Evolutionary conservation across 2,797 vertebrate species (phyloP).

Genomic region (Distichodus sexfasciatus): DNA sequence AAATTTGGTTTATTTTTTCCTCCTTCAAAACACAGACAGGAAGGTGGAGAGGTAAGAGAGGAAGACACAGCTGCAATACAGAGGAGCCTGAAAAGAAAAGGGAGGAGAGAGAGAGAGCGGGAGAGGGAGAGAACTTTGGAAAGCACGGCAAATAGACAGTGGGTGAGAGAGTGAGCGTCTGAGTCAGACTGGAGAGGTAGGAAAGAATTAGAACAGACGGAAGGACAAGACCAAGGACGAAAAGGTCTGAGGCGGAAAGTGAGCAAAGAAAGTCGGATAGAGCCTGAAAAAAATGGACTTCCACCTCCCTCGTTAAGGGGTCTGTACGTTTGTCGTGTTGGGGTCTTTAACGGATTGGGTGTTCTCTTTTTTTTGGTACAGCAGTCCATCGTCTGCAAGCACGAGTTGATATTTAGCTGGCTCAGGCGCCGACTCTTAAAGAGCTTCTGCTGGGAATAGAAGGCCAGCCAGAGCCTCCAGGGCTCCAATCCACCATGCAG

Average conservation of each 20-base stretch:
- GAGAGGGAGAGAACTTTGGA: not conserved
- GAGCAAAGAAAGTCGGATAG: not conserved
- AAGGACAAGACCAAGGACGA: slow-evolving; percentile 31
- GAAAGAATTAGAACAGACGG: slow-evolving; percentile 4
- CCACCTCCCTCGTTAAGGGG: not conserved
- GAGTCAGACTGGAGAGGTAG: not conserved
- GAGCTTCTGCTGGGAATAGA: slow-evolving; percentile 30
- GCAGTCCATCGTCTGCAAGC: slow-evolving; percentile 40
- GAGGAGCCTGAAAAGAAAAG: not conserved
- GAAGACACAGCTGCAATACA: not conserved
- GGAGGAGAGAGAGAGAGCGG: not conserved
- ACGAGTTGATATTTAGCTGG: slow-evolving; percentile 49
- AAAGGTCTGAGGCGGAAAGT: not conserved
- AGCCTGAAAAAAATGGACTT: slow-evolving; percentile 7
- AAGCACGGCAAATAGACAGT: not conserved
- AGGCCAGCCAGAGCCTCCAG: not conserved
- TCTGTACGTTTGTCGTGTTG: slow-evolving; percentile 31
- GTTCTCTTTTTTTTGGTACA: slow-evolving; percentile 35
- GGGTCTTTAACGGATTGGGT: slow-evolving; percentile 14
- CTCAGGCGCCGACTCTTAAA: slow-evolving; percentile 29
- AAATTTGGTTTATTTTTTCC: slow-evolving; percentile 22
- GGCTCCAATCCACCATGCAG: slow-evolving; percentile 42
- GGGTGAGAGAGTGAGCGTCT: not conserved
- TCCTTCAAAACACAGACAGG: slow-evolving; percentile 19
- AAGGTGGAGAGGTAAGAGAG: not conserved